Conservation (phyloP, 2,888 invertebrate species). For the Trypoxylon attenuatum region DNA sequence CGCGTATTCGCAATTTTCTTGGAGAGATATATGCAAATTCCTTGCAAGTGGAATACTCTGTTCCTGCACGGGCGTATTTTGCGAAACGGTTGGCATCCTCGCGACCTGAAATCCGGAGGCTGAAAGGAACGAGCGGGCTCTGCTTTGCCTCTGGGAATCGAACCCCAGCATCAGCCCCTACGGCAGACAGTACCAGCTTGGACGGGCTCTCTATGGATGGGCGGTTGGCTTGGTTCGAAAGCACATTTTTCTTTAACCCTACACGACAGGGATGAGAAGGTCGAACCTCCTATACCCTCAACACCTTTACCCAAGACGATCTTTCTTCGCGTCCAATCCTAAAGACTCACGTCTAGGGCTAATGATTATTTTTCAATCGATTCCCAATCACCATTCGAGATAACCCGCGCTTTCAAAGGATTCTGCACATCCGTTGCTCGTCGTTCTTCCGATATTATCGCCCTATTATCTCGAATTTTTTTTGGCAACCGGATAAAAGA, state of each 20-base stretch:
- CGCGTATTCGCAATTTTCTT: constrained; percentile 9
- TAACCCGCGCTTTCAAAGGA: not conserved
- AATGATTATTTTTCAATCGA: constrained; percentile 52
- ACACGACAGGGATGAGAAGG: constrained; percentile 30
- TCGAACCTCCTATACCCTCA: constrained; percentile 21
- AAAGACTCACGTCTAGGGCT: constrained; percentile 19
- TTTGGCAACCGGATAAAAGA: too few relatives aligned
- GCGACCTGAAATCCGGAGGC: constrained; percentile 23
- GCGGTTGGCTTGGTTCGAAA: constrained; percentile 52
- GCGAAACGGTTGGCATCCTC: constrained; percentile 23
- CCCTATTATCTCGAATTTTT: too few relatives aligned
- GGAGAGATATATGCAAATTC: constrained; percentile 23
- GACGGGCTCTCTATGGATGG: constrained; percentile 53
- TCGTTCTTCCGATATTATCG: not conserved
- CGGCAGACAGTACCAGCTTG: constrained; percentile 40
- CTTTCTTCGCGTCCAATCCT: constrained; percentile 2
- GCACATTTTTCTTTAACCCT: constrained; percentile 54
- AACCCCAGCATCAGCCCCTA: constrained; percentile 19
- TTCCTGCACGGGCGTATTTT: constrained; percentile 34
- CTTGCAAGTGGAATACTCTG: constrained; percentile 11
- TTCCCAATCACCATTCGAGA: too few relatives aligned
- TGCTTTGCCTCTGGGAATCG: constrained; percentile 35
- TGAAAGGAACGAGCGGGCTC: constrained; percentile 20
- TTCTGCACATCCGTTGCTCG: not conserved
- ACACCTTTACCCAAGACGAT: constrained; percentile 21